These are phyloP conservation scores for Nemurella pictetii DNA, from an alignment of 2,888 invertebrate species.

Conservation along the genomic window DNA sequence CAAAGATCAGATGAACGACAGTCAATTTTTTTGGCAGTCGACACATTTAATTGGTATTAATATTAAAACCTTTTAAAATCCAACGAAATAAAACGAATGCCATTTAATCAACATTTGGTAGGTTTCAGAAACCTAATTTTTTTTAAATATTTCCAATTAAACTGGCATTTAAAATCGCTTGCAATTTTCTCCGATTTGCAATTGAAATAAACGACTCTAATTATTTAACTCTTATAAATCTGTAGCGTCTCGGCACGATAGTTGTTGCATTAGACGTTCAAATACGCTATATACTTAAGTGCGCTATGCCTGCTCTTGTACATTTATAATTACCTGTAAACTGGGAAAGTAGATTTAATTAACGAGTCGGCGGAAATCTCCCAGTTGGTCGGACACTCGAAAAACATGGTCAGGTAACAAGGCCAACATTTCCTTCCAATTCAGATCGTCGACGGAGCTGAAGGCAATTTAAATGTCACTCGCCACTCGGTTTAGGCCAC, in stretches of 20 bases:
- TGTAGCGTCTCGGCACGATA: background rate
- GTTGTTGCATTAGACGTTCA: background rate
- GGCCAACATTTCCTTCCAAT: background rate
- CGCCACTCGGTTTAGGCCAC: background rate
- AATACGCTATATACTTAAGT: background rate
- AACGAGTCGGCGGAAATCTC: background rate
- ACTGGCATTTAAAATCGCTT: background rate
- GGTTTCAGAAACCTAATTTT: too few species aligned
- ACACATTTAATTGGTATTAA: background rate
- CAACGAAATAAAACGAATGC: background rate
- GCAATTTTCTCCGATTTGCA: background rate
- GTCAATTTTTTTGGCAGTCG: background rate
- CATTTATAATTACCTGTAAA: background rate
- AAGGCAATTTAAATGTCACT: background rate
- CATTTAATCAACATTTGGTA: too few species aligned
- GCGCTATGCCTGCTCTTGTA: background rate
- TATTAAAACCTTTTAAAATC: background rate
- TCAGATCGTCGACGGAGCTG: background rate
- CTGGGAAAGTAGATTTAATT: background rate
- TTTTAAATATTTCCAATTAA: background rate
- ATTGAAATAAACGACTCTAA: background rate
- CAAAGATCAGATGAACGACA: background rate
- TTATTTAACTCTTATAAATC: background rate
- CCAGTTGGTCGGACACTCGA: background rate
- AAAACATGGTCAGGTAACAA: background rate